phyloP scores from a whole-genome alignment of 2,888 invertebrate genomes.

The Caenorhabditis sp. region DNA sequence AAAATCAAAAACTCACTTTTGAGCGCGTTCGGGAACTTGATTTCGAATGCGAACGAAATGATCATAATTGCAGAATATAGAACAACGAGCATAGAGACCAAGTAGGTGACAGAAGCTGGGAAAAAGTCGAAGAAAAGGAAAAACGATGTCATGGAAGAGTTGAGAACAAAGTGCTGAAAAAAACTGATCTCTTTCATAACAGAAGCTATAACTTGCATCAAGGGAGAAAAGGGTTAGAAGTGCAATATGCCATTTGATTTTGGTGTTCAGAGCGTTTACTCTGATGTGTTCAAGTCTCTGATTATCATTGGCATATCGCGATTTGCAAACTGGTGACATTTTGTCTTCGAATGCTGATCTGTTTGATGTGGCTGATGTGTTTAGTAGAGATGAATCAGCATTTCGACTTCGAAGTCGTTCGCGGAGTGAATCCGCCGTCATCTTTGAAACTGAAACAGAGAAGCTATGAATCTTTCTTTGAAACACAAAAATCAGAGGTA shows the following conservation, averaged over 20 bases:
- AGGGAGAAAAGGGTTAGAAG: conserved; percentile 13
- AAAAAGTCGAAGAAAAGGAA: conserved; percentile 46
- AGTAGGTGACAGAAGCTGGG: not conserved
- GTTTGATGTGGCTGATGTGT: conserved; percentile 44
- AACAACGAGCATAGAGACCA: not conserved
- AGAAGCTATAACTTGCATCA: conserved; percentile 39
- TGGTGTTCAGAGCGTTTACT: conserved; percentile 5
- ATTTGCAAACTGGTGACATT: conserved; percentile 54
- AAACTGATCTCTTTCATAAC: not conserved
- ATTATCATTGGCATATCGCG: conserved; percentile 47
- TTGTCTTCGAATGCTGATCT: conserved; percentile 52
- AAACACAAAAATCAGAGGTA: too few species aligned
- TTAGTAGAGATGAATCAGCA: conserved; percentile 45
- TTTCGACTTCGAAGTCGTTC: conserved; percentile 50
- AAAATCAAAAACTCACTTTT: not conserved
- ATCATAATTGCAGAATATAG: conserved; percentile 29
- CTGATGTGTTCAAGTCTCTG: conserved; percentile 33
- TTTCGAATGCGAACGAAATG: conserved; percentile 30
- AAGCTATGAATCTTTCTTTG: too few species aligned
- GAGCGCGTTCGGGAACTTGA: conserved; percentile 49
- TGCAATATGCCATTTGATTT: conserved; percentile 50
- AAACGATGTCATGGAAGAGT: conserved; percentile 32
- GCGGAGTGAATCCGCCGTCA: conserved; percentile 51
- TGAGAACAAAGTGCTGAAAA: conserved; percentile 46
- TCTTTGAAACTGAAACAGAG: too few species aligned